Conservation (phyloP, 2,113 vertebrate species). For the Poeciliopsis retropinna region DNA sequence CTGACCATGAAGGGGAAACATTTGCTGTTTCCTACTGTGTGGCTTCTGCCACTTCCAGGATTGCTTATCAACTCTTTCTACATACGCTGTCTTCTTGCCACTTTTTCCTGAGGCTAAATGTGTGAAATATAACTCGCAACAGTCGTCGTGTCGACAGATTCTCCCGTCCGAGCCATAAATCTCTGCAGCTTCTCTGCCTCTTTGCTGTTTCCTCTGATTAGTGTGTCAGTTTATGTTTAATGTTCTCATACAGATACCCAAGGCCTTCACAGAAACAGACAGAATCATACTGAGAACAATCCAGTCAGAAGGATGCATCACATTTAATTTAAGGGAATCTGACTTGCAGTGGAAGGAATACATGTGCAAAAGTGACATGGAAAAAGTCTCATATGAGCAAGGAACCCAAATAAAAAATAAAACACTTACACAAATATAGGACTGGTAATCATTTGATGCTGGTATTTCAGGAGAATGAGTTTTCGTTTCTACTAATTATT, state of each 20-base stretch:
- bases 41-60: background rate
- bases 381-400: no score
- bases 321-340: background rate
- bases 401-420: background rate
- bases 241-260: no score
- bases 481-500: background rate
- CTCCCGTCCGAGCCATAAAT: background rate
- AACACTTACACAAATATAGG: background rate
- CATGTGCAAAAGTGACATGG: background rate
- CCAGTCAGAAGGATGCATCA: background rate
- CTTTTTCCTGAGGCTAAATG: background rate
- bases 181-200: background rate
- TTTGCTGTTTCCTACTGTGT: background rate
- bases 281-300: background rate
- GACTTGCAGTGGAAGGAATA: background rate
- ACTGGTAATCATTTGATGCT: background rate
- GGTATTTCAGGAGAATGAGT: background rate
- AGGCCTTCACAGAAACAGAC: background rate
- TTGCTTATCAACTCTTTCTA: background rate
- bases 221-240: no score
- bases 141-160: background rate
- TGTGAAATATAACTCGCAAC: background rate
- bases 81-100: background rate
- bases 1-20: background rate
- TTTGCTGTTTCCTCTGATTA: no score